These are phyloP conservation scores for Xyrauchen texanus DNA, from an alignment of 2,113 vertebrate species.

Conservation along the genomic window DNA sequence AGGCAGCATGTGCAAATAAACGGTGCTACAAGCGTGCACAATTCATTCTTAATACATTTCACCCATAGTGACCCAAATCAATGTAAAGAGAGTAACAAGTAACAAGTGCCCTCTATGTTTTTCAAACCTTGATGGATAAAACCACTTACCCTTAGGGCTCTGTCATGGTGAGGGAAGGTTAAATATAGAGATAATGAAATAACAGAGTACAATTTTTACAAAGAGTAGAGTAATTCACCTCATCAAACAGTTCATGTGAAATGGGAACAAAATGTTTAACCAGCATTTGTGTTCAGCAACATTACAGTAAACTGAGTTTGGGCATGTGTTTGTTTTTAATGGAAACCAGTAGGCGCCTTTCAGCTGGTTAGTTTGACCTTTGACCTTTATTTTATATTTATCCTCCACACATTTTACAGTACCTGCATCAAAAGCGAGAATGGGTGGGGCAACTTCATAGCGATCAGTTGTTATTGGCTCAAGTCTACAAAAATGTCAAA, in stretches of 20 bases:
- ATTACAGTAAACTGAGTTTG: neutral
- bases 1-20: no score
- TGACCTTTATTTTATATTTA: slow-evolving; percentile 7
- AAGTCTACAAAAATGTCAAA: slow-evolving; percentile 1
- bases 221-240: slow-evolving; percentile 21
- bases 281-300: neutral
- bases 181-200: slow-evolving; percentile 24
- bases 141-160: neutral
- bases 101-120: neutral
- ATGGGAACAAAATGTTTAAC: neutral
- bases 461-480: neutral
- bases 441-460: slow-evolving; percentile 6
- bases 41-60: no score
- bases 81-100: neutral
- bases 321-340: neutral
- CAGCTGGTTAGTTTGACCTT: slow-evolving; percentile 5
- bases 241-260: neutral
- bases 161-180: neutral
- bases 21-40: no score
- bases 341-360: neutral
- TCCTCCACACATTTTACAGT: slow-evolving; percentile 21
- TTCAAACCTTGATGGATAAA: no score
- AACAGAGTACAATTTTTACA: neutral
- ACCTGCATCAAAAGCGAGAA: neutral
- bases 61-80: no score